Evolutionary conservation across 2,797 vertebrate species (phyloP).

Genomic region (Cottoperca gobio): DNA sequence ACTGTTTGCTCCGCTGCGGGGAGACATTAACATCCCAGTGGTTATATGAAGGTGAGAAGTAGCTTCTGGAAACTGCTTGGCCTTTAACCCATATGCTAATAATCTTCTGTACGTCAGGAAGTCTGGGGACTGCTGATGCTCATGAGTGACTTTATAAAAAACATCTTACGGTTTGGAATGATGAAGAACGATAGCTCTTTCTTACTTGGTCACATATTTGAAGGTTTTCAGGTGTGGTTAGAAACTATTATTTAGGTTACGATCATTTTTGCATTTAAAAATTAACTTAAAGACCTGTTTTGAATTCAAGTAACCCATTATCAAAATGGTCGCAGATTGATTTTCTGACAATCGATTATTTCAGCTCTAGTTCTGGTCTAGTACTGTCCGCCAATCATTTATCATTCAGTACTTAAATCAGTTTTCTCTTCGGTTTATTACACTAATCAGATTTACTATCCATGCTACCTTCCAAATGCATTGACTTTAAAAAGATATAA

Average conservation of each 20-base stretch:
- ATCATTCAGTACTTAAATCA: neutral
- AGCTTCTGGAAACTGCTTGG: slow-evolving; percentile 47
- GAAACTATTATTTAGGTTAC: neutral
- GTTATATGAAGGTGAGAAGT: slow-evolving; percentile 66
- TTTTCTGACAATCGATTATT: neutral
- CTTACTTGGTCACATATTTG: neutral
- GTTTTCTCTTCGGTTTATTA: neutral
- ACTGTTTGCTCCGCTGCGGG: slow-evolving; percentile 63
- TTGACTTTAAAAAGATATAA: neutral
- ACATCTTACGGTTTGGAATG: neutral
- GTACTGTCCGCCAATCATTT: neutral
- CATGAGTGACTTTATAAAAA: slow-evolving; percentile 21
- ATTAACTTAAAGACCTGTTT: neutral
- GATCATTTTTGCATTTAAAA: neutral
- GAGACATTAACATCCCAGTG: slow-evolving; percentile 61
- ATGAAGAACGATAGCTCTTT: neutral
- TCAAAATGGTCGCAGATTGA: neutral
- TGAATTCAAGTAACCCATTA: neutral
- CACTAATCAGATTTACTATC: neutral
- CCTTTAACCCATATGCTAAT: slow-evolving; percentile 66
- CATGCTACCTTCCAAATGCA: neutral
- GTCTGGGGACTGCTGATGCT: slow-evolving; percentile 18
- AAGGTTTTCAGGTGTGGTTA: neutral
- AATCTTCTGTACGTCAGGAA: slow-evolving; percentile 23
- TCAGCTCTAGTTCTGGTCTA: neutral